These are phyloP conservation scores for Diachasma alloeum DNA, from an alignment of 1,140 invertebrate genomes.

Conservation along the genomic window DNA sequence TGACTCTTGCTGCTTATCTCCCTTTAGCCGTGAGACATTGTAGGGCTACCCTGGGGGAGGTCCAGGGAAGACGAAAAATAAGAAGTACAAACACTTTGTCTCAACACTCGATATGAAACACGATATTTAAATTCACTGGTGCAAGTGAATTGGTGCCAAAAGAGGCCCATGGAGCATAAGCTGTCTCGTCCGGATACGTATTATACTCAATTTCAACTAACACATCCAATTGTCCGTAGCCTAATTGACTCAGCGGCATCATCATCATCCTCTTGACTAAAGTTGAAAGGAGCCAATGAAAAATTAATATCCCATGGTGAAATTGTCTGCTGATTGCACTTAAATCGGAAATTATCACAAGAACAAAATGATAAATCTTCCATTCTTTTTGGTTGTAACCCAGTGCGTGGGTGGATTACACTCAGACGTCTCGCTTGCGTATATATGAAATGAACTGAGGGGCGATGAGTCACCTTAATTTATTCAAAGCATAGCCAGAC, in stretches of 20 bases:
- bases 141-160: not conserved
- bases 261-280: not conserved
- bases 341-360: conserved; percentile 2
- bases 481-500: conserved; percentile 4
- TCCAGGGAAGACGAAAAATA: not conserved
- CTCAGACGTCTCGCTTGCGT: conserved; percentile 1
- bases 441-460: not conserved
- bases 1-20: not conserved
- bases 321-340: not conserved
- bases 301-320: not conserved
- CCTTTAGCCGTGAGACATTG: not conserved
- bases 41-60: not conserved
- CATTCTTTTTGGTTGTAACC: not conserved
- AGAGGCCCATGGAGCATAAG: not conserved
- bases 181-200: not conserved
- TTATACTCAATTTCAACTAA: not conserved
- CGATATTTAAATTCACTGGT: conserved; percentile 1
- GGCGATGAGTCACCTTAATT: conserved; percentile 11
- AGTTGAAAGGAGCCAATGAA: not conserved
- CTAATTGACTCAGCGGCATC: not conserved
- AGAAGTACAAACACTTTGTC: not conserved
- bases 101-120: conserved; percentile 7
- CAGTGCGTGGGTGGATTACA: not conserved
- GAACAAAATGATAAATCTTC: not conserved
- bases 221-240: not conserved